A percentile compares a stretch with the other conserved stretches of the same genome.
These are phyloP conservation scores for Papilio demoleus DNA, from an alignment of 2,888 invertebrate genomes.

Conservation along the genomic window DNA sequence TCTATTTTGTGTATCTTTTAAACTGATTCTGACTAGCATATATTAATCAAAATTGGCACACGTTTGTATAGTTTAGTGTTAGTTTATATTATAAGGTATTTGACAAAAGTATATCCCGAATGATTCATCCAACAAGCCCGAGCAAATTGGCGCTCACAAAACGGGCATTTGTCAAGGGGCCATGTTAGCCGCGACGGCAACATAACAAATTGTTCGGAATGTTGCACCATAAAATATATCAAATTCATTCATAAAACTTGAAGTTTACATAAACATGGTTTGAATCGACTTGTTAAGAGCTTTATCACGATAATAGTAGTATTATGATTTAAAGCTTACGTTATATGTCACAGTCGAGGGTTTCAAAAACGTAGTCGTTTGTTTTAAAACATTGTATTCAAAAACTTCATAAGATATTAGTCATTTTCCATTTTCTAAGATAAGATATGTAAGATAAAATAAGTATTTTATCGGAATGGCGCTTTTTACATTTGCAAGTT, in stretches of 20 bases:
- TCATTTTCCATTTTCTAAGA: too few relatives aligned
- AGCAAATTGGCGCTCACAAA: conserved; percentile 28
- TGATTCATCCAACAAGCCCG: conserved; percentile 31
- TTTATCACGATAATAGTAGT: conserved; percentile 26
- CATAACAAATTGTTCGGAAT: conserved; percentile 38
- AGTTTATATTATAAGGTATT: conserved; percentile 5
- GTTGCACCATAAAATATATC: conserved; percentile 38
- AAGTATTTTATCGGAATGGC: not conserved
- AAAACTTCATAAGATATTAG: too few relatives aligned
- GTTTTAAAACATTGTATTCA: too few relatives aligned
- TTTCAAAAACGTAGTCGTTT: not conserved
- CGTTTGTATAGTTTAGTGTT: not conserved
- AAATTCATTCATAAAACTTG: conserved; percentile 35
- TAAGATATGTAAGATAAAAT: not conserved
- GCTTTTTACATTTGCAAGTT: not conserved
- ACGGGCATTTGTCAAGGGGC: conserved; percentile 37
- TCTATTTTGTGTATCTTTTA: too few relatives aligned
- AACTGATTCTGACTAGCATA: too few relatives aligned
- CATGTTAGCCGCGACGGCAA: conserved; percentile 24
- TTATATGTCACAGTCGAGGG: not conserved
- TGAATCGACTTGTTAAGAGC: not conserved
- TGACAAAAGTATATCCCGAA: conserved; percentile 19
- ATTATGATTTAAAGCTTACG: not conserved
- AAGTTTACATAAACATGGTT: conserved; percentile 22
- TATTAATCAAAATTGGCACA: not conserved